A percentile compares a stretch with the other conserved stretches of the same genome.
Conservation (phyloP, 1,140 invertebrate genomes). For the Hypothenemus hampei region DNA sequence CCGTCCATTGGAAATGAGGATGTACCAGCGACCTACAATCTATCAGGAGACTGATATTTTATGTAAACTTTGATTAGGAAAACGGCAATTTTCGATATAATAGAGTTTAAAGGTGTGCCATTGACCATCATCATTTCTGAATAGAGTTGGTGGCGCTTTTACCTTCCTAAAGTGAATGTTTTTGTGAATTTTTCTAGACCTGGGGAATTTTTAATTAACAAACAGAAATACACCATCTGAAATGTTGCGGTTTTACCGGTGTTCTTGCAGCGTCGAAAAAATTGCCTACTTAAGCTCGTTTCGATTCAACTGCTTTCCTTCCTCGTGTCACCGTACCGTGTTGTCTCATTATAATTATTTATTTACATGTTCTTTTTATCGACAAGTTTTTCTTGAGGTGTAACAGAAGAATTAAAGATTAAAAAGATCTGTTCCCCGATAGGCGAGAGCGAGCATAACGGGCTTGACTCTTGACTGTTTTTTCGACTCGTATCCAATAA, state of each 20-base stretch:
- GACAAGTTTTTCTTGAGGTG: slow-evolving; percentile 16
- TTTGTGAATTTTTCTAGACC: too few relatives aligned
- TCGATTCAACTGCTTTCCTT: background rate
- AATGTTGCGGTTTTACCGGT: too few relatives aligned
- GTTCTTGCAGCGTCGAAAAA: background rate
- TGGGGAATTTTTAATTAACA: too few relatives aligned
- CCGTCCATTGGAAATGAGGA: background rate
- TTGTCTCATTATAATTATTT: slow-evolving; percentile 21
- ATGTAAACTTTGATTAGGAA: slow-evolving; percentile 6
- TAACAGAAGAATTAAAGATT: slow-evolving; percentile 12
- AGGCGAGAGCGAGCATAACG: background rate
- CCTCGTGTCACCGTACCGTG: slow-evolving; percentile 1
- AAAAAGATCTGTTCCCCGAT: slow-evolving; percentile 4
- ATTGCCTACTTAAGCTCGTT: background rate
- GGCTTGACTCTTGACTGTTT: too few relatives aligned
- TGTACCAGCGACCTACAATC: background rate
- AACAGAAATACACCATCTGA: too few relatives aligned
- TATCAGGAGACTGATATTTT: background rate
- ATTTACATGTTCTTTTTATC: slow-evolving; percentile 21
- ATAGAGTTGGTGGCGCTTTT: too few relatives aligned
- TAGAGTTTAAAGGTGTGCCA: slow-evolving; percentile 1
- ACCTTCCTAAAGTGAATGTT: too few relatives aligned
- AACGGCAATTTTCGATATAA: slow-evolving; percentile 5
- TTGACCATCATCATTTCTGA: background rate
- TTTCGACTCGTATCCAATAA: too few relatives aligned